A percentile compares a stretch with the other conserved stretches of the same genome.
Conservation (phyloP, 2,888 invertebrate genomes). For the Platerodrilus igneus region DNA sequence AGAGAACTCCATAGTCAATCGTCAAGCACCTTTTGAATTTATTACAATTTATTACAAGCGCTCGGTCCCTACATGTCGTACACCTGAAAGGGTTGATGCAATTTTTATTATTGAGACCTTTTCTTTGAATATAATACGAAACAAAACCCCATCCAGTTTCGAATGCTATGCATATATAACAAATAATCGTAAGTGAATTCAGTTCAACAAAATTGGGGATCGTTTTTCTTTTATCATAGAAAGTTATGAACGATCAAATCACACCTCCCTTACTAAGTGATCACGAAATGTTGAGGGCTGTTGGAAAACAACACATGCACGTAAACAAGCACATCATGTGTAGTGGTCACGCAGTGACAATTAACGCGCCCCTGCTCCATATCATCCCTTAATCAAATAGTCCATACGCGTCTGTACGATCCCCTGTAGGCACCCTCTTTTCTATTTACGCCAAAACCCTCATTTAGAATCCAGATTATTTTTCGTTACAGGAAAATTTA, state of each 20-base stretch:
- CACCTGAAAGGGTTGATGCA: too few species aligned
- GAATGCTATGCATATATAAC: too few species aligned
- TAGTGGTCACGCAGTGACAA: slow-evolving; percentile 34
- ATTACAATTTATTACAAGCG: too few species aligned
- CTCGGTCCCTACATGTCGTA: too few species aligned
- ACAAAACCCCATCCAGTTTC: too few species aligned
- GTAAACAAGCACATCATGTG: slow-evolving; percentile 23
- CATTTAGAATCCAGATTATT: slow-evolving; percentile 28
- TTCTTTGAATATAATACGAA: too few species aligned
- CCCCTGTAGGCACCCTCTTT: slow-evolving; percentile 25
- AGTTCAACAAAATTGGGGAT: too few species aligned
- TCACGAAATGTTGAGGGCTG: slow-evolving; percentile 24
- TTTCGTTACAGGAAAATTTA: slow-evolving; percentile 17
- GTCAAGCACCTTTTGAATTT: too few species aligned
- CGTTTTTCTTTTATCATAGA: slow-evolving; percentile 1
- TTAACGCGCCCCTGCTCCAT: slow-evolving; percentile 41
- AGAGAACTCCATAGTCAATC: too few species aligned
- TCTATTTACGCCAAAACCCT: slow-evolving; percentile 30
- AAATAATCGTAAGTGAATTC: too few species aligned
- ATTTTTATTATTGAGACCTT: too few species aligned
- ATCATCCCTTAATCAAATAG: slow-evolving; percentile 37
- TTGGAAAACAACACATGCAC: slow-evolving; percentile 36
- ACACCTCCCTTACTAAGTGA: slow-evolving; percentile 19
- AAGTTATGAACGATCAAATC: slow-evolving; percentile 21
- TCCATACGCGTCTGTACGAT: too few species aligned